Conservation (phyloP, 2,888 invertebrate genomes). For the Anodontia alba region DNA sequence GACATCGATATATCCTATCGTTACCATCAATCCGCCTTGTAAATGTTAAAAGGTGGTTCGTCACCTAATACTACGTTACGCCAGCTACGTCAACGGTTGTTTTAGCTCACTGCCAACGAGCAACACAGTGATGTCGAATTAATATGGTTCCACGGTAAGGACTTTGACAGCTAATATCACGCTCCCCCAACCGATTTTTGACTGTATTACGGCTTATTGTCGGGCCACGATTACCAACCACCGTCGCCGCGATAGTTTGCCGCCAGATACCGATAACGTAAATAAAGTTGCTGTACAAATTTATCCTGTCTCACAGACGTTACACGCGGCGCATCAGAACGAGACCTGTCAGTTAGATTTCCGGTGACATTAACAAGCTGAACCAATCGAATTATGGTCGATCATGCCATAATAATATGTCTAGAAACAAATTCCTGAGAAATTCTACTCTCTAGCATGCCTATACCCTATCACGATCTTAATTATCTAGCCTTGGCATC, state of each 20-base stretch:
- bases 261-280: slow-evolving; percentile 28
- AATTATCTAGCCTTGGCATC: slow-evolving; percentile 4
- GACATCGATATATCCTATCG: slow-evolving; percentile 24
- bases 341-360: slow-evolving; percentile 15
- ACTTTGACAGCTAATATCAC: slow-evolving; percentile 20
- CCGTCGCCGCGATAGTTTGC: slow-evolving; percentile 21
- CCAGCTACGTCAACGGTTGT: neutral
- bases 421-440: neutral
- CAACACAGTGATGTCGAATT: neutral
- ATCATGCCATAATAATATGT: slow-evolving; percentile 4
- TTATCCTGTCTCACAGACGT: slow-evolving; percentile 33
- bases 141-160: slow-evolving; percentile 12
- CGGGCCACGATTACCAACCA: slow-evolving; percentile 28
- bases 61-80: neutral
- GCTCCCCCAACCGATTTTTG: slow-evolving; percentile 29
- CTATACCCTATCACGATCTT: slow-evolving; percentile 4
- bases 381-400: slow-evolving; percentile 15
- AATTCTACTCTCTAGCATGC: neutral
- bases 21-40: slow-evolving; percentile 24
- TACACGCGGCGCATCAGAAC: slow-evolving; percentile 28
- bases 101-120: neutral
- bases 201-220: slow-evolving; percentile 30
- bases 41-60: slow-evolving; percentile 30
- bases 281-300: slow-evolving; percentile 25
- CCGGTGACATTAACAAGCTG: slow-evolving; percentile 13